phyloP scores from a whole-genome alignment of 2,113 vertebrate species.

The Poeciliopsis occidentalis region DNA sequence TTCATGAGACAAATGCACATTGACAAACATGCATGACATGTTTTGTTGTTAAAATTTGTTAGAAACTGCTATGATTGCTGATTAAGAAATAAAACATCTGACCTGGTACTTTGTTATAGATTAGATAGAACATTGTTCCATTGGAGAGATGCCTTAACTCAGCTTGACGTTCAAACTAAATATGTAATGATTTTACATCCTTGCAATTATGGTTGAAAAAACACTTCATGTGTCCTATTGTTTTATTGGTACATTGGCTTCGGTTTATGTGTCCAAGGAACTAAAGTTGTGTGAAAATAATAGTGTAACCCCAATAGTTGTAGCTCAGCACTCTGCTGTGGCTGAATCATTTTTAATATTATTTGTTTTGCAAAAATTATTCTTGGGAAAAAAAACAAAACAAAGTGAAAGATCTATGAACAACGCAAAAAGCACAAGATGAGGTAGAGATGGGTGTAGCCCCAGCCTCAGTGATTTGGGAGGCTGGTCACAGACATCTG shows the following conservation, averaged over 20 bases:
- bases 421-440: constrained; percentile 1
- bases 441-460: constrained; percentile 38
- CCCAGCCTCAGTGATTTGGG: constrained; percentile 39
- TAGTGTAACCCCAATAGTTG: background rate
- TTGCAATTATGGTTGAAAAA: background rate
- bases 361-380: background rate
- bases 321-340: background rate
- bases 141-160: background rate
- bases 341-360: background rate
- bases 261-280: too few species aligned
- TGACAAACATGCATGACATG: constrained; percentile 9
- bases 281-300: background rate
- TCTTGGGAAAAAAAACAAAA: background rate
- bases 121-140: background rate
- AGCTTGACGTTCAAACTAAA: background rate
- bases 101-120: background rate
- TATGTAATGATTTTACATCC: background rate
- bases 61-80: background rate
- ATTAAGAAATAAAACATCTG: background rate
- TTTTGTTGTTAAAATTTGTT: background rate
- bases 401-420: background rate
- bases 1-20: constrained; percentile 10
- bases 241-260: background rate
- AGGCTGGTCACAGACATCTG: constrained; percentile 58
- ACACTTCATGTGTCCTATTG: background rate